Evolutionary conservation across 2,888 invertebrate genomes (phyloP), one percentile per base, ranked within the genome.

Genomic region (Rhamnusium bicolor): DNA sequence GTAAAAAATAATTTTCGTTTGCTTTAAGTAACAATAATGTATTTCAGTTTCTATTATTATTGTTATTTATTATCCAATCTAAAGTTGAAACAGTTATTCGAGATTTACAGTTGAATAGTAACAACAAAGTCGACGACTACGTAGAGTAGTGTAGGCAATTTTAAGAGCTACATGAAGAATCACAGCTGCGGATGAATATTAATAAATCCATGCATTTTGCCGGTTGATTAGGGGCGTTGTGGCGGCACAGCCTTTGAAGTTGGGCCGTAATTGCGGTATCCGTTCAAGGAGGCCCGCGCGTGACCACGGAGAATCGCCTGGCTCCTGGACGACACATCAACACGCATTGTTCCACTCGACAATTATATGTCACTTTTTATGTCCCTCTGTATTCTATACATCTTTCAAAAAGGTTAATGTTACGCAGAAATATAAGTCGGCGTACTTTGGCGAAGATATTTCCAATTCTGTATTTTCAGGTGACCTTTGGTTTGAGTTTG

Each of bases 261-360:
- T 76, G 81, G 78, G 76, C 76, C 76, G 77, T 85, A 84, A 84
- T 84, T 83, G 84, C 81, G 81, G 83, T 82, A 84, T 84, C 84
- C 85, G 85, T 77, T 78, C 83, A 81, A 80, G 84, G 84, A 82
- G 82, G 81, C 76, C 79, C 79, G 84, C 85, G 82, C 86, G 86
- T 86, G 86, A 86, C 86, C 86, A 78, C 79, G 82, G 84, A 82
- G 82, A 86, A 86, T 86, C 81, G 78, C 67, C 81, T 79, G 80
- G 83, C 84, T 85, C 85, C 85, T 80, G 84, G 83, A 84, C 83
- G 79, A 75, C 74, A 77, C 73, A 74, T 73, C 75, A 73, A 74
- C 76, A 74, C 75, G 74, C 78, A 75, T 75, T 73, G 77, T 74
- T 76, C 71, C 60, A 71, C 61, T 68, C 75, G 68, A 75, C 69